Base-by-base conservation (phyloP, 2,888 invertebrate genomes). In the Liposcelis brunnea region DNA sequence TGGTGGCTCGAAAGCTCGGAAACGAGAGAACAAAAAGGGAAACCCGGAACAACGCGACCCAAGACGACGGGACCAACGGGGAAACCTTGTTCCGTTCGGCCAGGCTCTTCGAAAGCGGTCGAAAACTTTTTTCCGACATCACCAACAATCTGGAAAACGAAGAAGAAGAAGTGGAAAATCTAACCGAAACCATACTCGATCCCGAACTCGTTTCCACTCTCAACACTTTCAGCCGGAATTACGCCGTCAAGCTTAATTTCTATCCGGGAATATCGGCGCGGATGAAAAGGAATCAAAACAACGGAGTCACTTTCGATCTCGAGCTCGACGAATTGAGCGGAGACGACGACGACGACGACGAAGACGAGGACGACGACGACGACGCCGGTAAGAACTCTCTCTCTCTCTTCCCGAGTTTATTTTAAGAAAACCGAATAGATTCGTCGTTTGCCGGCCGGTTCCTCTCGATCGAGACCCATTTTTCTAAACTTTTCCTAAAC, bases 251-350 rank as follows among this genome's bases (percentile, higher is more conserved):
- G 16, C 11, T 40, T 3, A 40, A 40, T 19, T 40, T 40, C 11
- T 40, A 40, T 19, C 40, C 40, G 4, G 40, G 40, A 7, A 40
- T 40, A 14, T 14, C 40, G 5, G 40, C 40, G 7, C 16, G 40
- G 21, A 40, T 40, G 40, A 40, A 14, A 18, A 14, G 40, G 18
- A 40, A 40, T 40, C 19, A 14, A 18, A 40, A 40, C 40, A 40
- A 21, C 19, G 40, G 40, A 21, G 40, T 40, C 40, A 40, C 40
- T 14, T 40, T 40, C 19, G 40, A 40, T 40, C 40, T 40, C 19
- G 40, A 40, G 19, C 40, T 40, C 19, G 40, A 40, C 21, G 40
- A 40, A 14, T n/a, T 40, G 10, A 40, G 21, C 11, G 40, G 21
- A 4, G 40, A n/a, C 16, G 40, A 40, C 12, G 40, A 40, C n/a